Evolutionary conservation across 2,797 vertebrate species (phyloP), one percentile per base, ranked within the genome.

Genomic region (Ictinia mississippiensis): DNA sequence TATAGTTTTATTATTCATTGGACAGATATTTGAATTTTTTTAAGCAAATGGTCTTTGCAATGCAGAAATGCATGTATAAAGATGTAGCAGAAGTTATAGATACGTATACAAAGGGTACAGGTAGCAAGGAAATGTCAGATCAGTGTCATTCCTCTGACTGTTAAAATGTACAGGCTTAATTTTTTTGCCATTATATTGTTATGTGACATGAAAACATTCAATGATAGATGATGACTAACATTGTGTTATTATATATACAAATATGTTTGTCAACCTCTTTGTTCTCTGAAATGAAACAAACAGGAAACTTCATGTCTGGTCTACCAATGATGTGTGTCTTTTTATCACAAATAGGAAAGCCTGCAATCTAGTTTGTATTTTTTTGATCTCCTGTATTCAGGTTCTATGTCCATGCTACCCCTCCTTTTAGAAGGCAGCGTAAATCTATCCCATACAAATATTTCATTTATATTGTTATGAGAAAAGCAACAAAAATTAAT

Each of bases 201-300:
- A 55, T 12, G 28, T 62, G 82, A 66, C 62, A 33, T 62, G 28
- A 89, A 81, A 85, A 58, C 12, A 40, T 56, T 85, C 56, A 65
- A 6, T 63, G 45, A 33, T 11, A 70, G 61, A 56, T 13, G 49
- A 50, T 82, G 23, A 59, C 37, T 79, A 35, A 37, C 22, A 4
- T 63, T 56, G 33, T 50, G n/a, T 16, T 50, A 28, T 72, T 50
- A 31, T 28, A 28, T 23, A 50, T 31, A 56, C 20, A 92, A 68
- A 67, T 75, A 33, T 35, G 35, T 85, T 93, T 92, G 31, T 77
- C 45, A 87, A 44, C 18, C 12, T 94, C 33, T 83, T 81, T 82
- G 70, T 33, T 78, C 61, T 66, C 83, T 88, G 73, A 96, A 96
- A 94, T 83, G n/a, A 85, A 81, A 35, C 15, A 65, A 93, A 95